Base-by-base conservation (phyloP, 2,888 invertebrate genomes). In the Leptinotarsa juncta region DNA sequence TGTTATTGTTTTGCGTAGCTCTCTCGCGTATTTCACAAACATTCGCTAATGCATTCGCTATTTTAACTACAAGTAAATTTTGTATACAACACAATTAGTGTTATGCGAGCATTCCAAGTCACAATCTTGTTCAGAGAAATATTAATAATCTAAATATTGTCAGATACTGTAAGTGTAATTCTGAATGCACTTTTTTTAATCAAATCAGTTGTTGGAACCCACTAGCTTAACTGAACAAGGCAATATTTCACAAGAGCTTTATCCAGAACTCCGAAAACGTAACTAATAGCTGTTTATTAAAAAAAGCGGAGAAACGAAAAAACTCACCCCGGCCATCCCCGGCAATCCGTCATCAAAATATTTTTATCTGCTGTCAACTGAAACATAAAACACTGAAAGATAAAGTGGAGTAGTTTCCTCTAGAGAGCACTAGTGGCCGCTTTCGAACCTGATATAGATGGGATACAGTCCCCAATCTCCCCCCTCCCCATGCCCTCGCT, bases 341-440 rank as follows among this genome's bases (percentile, higher is more conserved):
- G 83, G 83, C 86, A 84, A 88, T 87, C 86, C 85, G 86, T 88
- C 87, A 87, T 86, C 84, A 84, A 85, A 86, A 87, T 87, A 87
- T 87, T 88, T 88, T 88, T 88, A 88, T 87, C 87, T 86, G 83
- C 87, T 87, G 88, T 88, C 88, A 87, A 86, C 86, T 82, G 84
- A 84, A 85, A 86, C 87, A 88, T 88, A 88, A 88, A 88, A 87
- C 87, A 86, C 84, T 85, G 84, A 83, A 85, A 87, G 87, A 88
- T 88, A 88, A 88, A 87, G 87, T 86, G 85, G 85, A 85, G 85
- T 84, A 85, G 84, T 87, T 86, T 85, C 85, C 87, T 85, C 87
- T 84, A 85, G 87, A 86, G 87, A 86, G 86, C 83, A 83, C 82
- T 83, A 82, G 81, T 82, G 82, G 81, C 73, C 78, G 79, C 79